Conservation (phyloP, 2,113 vertebrate genomes). For the Brachyhypopomus gauderio region DNA sequence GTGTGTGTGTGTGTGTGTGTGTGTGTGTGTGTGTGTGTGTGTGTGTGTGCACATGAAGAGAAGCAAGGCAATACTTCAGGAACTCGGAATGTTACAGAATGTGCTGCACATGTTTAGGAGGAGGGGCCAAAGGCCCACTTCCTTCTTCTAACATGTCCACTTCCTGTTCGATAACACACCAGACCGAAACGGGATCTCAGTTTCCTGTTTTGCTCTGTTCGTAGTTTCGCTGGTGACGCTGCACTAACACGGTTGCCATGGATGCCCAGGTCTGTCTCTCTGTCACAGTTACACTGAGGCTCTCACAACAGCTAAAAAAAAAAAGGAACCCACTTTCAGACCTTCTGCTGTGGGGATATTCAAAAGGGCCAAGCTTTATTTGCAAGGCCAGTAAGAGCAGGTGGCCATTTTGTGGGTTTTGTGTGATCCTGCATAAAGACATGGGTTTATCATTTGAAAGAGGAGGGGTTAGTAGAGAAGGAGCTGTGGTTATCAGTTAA, state of each 20-base stretch:
- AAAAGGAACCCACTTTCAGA: not conserved
- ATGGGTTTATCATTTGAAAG: no score
- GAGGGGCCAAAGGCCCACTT: slow-evolving; percentile 54
- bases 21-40: slow-evolving; percentile 5
- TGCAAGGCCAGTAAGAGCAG: not conserved
- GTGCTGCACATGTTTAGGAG: not conserved
- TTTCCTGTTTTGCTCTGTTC: slow-evolving; percentile 7
- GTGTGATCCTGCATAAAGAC: not conserved
- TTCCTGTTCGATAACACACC: slow-evolving; percentile 60
- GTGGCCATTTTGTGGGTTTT: no score
- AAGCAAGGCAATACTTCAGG: slow-evolving; percentile 27
- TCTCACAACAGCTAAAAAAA: not conserved
- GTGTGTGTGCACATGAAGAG: not conserved
- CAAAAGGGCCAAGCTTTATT: not conserved
- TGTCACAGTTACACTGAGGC: not conserved
- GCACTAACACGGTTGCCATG: no score
- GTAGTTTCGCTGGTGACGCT: no score
- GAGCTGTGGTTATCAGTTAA: no score
- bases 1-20: slow-evolving; percentile 5
- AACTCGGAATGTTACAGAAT: slow-evolving; percentile 39
- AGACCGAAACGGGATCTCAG: slow-evolving; percentile 12
- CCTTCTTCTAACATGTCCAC: slow-evolving; percentile 66
- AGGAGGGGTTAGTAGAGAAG: no score
- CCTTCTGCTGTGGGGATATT: not conserved
- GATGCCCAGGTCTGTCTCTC: not conserved